Evolutionary conservation across 2,797 vertebrate genomes (phyloP), one percentile per base, ranked within the genome.

Genomic region (Schizopygopsis pylzovi): DNA sequence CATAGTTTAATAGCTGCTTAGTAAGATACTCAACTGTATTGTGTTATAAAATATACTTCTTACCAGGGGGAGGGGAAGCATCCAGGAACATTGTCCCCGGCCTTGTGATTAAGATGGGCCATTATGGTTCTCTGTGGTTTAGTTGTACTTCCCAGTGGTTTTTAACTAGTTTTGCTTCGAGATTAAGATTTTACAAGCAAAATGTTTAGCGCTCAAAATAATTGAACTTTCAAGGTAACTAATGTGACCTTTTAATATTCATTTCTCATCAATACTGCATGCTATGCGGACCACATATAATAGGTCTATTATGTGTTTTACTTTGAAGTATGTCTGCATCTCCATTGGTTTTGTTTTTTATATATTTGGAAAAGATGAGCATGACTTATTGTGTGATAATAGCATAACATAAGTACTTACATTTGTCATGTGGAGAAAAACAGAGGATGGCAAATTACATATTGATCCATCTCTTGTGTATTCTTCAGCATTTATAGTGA

Each of bases 401-500:
- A 65, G 28, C 43, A 83, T 76, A n/a, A 25, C 82, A 39, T 67
- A 43, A 54, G 63, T 56, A 65, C n/a, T 77, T 82, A 70, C 59
- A 70, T 56, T 72, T 82, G 16, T 72, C 67, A 54, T 33, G 63
- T 47, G n/a, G 65, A 71, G 82, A 68, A 63, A 85, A 83, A 86
- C 47, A 47, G 41, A 85, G n/a, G 41, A 67, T 37, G 20, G 79
- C 6, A 70, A 85, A 87, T 84, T 77, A 73, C 76, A 67, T 87
- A 86, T 90, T 83, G 80, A 88, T 88, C 82, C 70, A 75, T 59
- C 47, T 81, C 59, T 47, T 63, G 49, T 28, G 20, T 67, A 81
- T 83, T 70, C 41, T 70, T 79, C 43, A 73, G 54, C 65, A 63
- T 87, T 81, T 37, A 47, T 20, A 77, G 71, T 52, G 70, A 76